These are phyloP conservation scores for Acleris literana DNA, from an alignment of 2,888 invertebrate species.

Conservation along the genomic window DNA sequence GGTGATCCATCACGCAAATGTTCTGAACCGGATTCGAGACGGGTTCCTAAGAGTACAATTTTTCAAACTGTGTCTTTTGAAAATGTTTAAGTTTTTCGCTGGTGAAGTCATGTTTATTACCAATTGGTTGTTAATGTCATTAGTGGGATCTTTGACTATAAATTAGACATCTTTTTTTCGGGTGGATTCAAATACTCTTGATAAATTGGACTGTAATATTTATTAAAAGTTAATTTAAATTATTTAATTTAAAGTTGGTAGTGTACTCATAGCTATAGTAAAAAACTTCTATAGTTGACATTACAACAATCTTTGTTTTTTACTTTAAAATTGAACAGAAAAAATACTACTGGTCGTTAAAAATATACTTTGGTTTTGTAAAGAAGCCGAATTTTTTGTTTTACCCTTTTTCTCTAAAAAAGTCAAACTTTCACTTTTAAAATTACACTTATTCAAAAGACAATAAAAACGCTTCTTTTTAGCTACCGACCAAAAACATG, in stretches of 20 bases:
- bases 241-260: too few relatives aligned
- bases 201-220: too few relatives aligned
- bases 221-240: too few relatives aligned
- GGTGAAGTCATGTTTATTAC: conserved; percentile 35
- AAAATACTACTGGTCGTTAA: not conserved
- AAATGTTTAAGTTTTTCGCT: conserved; percentile 49
- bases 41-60: conserved; percentile 60
- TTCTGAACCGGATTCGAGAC: conserved; percentile 73
- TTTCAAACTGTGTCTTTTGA: conserved; percentile 61
- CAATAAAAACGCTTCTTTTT: conserved; percentile 50
- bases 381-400: conserved; percentile 36
- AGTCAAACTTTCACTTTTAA: conserved; percentile 67
- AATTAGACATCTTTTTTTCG: not conserved
- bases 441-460: conserved; percentile 52
- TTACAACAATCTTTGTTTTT: too few relatives aligned
- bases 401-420: conserved; percentile 42
- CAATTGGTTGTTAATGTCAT: conserved; percentile 13
- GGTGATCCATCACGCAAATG: conserved; percentile 80
- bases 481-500: conserved; percentile 56
- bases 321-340: too few relatives aligned
- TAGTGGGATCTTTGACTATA: not conserved
- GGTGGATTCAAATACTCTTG: too few relatives aligned
- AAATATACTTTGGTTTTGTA: not conserved
- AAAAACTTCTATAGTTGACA: too few relatives aligned
- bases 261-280: too few relatives aligned